Base-by-base conservation (phyloP, 2,888 invertebrate genomes). In the Caradrina clavipalpis region DNA sequence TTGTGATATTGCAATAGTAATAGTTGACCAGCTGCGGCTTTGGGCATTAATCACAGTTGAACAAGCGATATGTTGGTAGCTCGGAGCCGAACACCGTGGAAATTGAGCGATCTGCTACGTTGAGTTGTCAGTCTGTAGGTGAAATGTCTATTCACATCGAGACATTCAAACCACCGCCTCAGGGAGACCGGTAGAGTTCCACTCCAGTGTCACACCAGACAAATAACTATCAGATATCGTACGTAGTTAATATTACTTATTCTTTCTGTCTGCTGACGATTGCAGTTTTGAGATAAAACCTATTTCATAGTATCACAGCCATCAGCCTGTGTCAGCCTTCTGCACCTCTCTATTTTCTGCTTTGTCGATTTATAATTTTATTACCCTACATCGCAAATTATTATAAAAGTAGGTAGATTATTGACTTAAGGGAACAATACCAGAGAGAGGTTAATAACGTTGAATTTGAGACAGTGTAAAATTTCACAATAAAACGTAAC, bases 21-120 rank as follows among this genome's bases (percentile, higher is more conserved):
- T 59, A 31, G 56, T 49, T 59, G 58, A 65, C 65, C 77, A 78
- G 81, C 70, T 78, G 77, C 13, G 50, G 74, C 75, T 80, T 61
- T 39, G 45, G 11, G 8, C 39, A 45, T 69, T 62, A 62, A 8
- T 80, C 47, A 47, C 58, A 13, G 19, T 50, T 47, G 2, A 22
- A 22, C 31, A 15, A 17, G 8, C 2, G 3, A 19, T 31, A 22
- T 39, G 56, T 31, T 58, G 19, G 31, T 42, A 47, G 31, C 17
- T 47, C 4, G 1, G 7, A 13, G 39, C 15, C 19, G 15, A 22
- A n/a, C 11, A 4, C 21, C 13, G 17, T 21, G 21, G 10, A 47
- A 22, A 31, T 64, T 55, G 21, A 31, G 54, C 13, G 7, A 42
- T 74, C n/a, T 49, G 10, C 42, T 21, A 13, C n/a, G 21, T 39